Percentiles rank a stretch among this genome's conserved stretches.
These are phyloP conservation scores for Neodiprion lecontei DNA, from an alignment of 1,140 invertebrate genomes.

Conservation along the genomic window DNA sequence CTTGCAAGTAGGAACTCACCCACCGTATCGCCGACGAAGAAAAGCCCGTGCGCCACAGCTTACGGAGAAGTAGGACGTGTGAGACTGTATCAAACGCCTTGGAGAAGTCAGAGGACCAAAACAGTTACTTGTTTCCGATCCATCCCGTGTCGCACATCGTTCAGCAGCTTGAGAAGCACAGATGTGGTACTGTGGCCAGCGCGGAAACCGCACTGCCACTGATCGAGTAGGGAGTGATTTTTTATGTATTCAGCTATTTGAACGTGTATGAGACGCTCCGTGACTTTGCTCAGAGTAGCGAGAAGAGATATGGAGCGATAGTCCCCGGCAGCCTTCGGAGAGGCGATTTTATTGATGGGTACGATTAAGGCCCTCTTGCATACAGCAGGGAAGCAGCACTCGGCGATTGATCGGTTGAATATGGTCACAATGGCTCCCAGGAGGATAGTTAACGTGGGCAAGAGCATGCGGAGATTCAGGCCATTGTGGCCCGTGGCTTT, in stretches of 20 bases:
- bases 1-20: neutral
- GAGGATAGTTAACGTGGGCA: no score
- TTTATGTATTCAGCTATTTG: neutral
- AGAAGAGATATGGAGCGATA: no score
- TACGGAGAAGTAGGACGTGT: neutral
- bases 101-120: neutral
- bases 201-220: neutral
- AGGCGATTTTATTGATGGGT: neutral
- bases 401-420: neutral
- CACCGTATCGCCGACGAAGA: neutral
- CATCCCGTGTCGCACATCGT: neutral
- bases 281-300: no score
- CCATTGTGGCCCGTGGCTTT: neutral
- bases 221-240: neutral
- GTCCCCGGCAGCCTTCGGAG: no score
- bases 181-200: no score
- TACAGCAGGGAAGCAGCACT: neutral
- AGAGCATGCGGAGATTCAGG: neutral
- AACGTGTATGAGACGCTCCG: no score
- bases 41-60: neutral
- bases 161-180: neutral
- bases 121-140: neutral
- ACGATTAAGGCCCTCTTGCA: neutral
- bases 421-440: no score
- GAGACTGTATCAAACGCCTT: neutral